phyloP scores from a whole-genome alignment of 2,888 invertebrate species.

The Apamea sordens region DNA sequence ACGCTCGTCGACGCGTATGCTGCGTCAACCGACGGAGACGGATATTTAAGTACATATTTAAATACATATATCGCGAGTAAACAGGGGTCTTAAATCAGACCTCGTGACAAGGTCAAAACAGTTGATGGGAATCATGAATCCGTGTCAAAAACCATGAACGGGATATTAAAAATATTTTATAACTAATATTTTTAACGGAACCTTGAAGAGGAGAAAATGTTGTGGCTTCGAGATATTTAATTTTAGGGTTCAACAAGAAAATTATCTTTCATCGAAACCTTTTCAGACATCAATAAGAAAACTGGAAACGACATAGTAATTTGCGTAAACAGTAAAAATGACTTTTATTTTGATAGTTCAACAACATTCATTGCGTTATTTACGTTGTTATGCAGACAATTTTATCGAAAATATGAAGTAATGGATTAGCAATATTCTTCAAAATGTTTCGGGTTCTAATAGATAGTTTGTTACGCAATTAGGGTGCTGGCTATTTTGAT shows the following conservation, averaged over 20 bases:
- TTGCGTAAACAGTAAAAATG: no score
- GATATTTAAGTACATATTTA: slow-evolving; percentile 54
- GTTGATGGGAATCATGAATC: slow-evolving; percentile 47
- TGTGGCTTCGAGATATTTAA: neutral
- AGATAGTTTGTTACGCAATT: no score
- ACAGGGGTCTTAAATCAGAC: slow-evolving; percentile 57
- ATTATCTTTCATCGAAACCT: no score
- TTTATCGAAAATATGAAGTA: no score
- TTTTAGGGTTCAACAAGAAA: neutral
- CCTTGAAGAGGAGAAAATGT: slow-evolving; percentile 24
- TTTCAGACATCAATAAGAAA: neutral
- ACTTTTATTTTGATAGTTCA: no score
- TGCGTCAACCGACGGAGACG: slow-evolving; percentile 58
- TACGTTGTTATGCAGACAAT: no score
- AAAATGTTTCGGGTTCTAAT: no score
- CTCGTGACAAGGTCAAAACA: slow-evolving; percentile 52
- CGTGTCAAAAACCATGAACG: slow-evolving; percentile 43
- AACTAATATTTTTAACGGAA: slow-evolving; percentile 15
- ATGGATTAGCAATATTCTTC: no score
- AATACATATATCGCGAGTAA: slow-evolving; percentile 57
- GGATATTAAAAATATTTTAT: slow-evolving; percentile 41
- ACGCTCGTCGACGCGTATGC: slow-evolving; percentile 16
- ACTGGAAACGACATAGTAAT: neutral
- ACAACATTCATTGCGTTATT: no score
- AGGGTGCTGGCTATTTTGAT: neutral